Base-by-base conservation (phyloP, 2,888 invertebrate genomes). In the Nomada goodeniana region DNA sequence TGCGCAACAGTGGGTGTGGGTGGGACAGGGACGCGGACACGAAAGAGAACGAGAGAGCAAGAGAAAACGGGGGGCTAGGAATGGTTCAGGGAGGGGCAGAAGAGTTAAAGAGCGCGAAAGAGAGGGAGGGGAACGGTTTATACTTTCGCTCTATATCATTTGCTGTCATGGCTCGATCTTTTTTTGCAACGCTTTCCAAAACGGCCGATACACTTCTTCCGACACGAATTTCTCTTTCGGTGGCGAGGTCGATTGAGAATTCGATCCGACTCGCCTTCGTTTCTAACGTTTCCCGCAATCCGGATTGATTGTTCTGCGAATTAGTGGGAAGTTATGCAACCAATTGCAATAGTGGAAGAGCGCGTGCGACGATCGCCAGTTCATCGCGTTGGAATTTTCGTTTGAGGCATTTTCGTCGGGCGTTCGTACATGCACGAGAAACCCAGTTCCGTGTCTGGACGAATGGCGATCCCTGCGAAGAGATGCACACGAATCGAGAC, bases 1-100 rank as follows among this genome's bases (percentile, higher is more conserved):
- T 92, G 90, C 90, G 92, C 91, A 92, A 92, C 89, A 89, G 79
- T 81, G 77, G 80, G 80, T 64, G 82, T 63, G 80, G 61, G 70
- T 57, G 70, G 50, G 78, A 77, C 76, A 52, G 74, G 59, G 80
- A 73, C 57, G 73, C 29, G 67, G 36, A 52, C 69, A 70, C 10
- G 63, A 26, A 53, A 15, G 68, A 71, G 80, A 72, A 68, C n/a
- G 80, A 53, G 70, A 79, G 80, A 76, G 70, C 36, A 57, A 52
- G 72, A 55, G 65, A 72, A 20, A 26, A 36, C 1, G 64, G 60
- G 63, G 50, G 50, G 65, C 65, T 44, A 36, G 70, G 36, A 68
- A 52, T 18, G 60, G 23, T 57, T 18, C 53, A 69, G 63, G n/a
- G 76, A 47, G 65, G 63, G 65, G 64, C 55, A 55, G 47, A 57